Evolutionary conservation across 2,797 vertebrate species (phyloP), one percentile per base, ranked within the genome.

Genomic region (Esox lucius): DNA sequence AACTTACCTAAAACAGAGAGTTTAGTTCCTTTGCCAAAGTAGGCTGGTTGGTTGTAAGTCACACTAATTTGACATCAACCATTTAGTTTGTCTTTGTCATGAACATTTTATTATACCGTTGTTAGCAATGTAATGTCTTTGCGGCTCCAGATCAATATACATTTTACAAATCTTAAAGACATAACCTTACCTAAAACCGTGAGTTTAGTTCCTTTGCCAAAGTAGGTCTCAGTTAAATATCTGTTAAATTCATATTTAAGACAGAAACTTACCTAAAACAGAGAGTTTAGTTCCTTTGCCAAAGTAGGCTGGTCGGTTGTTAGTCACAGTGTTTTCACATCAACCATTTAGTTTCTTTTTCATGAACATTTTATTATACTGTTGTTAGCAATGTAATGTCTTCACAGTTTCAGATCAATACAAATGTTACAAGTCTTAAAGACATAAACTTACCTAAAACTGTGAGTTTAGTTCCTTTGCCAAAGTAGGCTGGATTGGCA

Each of bases 381-480:
- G 46, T 68, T 3, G 33, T 59, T 42, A 19, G 62, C 3, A 62
- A 0, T 1, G 11, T 24, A 51, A 51, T 35, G 15, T 26, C 68
- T 65, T 0, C 3, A 16, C 1, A 2, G 0, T 49, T 51, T 53
- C 19, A 0, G 5, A 12, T 67, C 3, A n/a, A 42, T 68, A 16
- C 0, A 5, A 17, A 11, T 28, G 3, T 73, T 39, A 0, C 65
- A 31, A 31, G 28, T 64, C 15, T 12, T 15, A 15, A 11, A 79
- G 51, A 53, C 17, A n/a, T 4, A 1, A 8, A 86, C 88, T 90
- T 86, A 91, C 89, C 91, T 16, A 87, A 65, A 79, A 90, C 85
- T 1, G 83, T 90, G 49, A 91, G 77, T 84, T 90, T 90, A 0
- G 91, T 92, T 77, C 90, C 91, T 15, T 79, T 71, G 76, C 89